Percentiles rank a stretch among this genome's conserved stretches.
phyloP scores from a whole-genome alignment of 2,113 vertebrate genomes.

The Spheniscus mendiculus region DNA sequence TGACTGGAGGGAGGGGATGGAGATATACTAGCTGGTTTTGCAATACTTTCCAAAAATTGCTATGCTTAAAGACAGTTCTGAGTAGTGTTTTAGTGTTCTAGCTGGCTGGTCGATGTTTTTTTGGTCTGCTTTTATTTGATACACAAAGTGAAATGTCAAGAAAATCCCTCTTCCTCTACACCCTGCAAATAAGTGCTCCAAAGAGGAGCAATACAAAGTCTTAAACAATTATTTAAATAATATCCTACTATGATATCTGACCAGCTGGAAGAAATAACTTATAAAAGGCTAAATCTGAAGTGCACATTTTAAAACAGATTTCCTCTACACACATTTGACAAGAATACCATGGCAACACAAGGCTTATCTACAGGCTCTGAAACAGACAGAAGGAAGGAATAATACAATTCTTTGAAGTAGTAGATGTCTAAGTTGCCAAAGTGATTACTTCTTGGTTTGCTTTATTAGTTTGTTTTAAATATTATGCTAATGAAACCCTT shows the following conservation, averaged over 20 bases:
- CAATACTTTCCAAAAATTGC: neutral
- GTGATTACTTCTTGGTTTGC: neutral
- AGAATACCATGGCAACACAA: neutral
- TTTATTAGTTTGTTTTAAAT: neutral
- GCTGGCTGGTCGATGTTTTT: neutral
- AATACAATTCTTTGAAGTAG: neutral
- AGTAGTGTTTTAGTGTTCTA: neutral
- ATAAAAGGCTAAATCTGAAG: neutral
- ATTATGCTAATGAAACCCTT: neutral
- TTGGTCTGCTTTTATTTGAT: neutral
- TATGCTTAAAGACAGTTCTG: neutral
- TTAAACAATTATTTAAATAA: neutral
- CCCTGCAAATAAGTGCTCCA: neutral
- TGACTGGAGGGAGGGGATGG: neutral
- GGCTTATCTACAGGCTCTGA: neutral
- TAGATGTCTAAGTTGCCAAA: neutral
- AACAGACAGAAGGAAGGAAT: neutral
- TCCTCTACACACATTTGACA: neutral
- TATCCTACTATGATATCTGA: neutral
- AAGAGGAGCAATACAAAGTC: neutral
- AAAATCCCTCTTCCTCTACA: neutral
- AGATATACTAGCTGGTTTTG: neutral
- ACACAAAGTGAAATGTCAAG: neutral
- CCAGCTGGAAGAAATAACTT: neutral
- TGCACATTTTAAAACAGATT: neutral